phyloP scores from a whole-genome alignment of 2,113 vertebrate genomes.

The Oplegnathus fasciatus region DNA sequence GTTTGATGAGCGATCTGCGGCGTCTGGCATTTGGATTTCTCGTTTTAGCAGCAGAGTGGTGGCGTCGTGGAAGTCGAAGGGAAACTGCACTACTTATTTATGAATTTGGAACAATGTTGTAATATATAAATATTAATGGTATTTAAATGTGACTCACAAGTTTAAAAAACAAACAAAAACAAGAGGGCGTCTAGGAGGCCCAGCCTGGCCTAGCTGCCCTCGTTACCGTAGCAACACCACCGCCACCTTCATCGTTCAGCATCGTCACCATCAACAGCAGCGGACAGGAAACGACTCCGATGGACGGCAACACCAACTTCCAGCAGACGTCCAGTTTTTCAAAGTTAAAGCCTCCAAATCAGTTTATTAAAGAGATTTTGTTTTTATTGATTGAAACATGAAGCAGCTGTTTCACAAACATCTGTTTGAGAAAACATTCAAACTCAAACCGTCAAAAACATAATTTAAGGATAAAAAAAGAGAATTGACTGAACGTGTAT shows the following conservation, averaged over 20 bases:
- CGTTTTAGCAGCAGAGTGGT: not conserved
- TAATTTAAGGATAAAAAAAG: too few species aligned
- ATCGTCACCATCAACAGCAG: not conserved
- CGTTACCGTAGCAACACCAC: conserved; percentile 32
- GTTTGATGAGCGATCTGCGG: not conserved
- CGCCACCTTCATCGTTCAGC: not conserved
- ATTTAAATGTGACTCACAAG: conserved; percentile 63
- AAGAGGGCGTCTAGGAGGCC: too few species aligned
- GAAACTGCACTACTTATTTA: conserved; percentile 74
- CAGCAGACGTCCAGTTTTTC: not conserved
- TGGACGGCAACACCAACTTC: not conserved
- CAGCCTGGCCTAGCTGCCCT: not conserved
- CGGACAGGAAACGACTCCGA: not conserved
- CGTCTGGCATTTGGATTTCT: conserved; percentile 5
- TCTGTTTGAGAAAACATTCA: too few species aligned
- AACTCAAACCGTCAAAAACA: too few species aligned
- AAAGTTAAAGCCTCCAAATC: conserved; percentile 10
- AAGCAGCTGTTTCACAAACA: not conserved
- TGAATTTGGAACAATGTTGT: conserved; percentile 69
- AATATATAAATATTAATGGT: conserved; percentile 61
- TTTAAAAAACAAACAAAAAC: conserved; percentile 1
- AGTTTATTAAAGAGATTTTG: not conserved
- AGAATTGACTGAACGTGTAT: too few species aligned
- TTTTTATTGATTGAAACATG: not conserved
- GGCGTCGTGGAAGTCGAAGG: conserved; percentile 15